A percentile compares a stretch with the other conserved stretches of the same genome.
phyloP scores from a whole-genome alignment of 2,797 vertebrate species.

The Hyperoplus lanceolatus region DNA sequence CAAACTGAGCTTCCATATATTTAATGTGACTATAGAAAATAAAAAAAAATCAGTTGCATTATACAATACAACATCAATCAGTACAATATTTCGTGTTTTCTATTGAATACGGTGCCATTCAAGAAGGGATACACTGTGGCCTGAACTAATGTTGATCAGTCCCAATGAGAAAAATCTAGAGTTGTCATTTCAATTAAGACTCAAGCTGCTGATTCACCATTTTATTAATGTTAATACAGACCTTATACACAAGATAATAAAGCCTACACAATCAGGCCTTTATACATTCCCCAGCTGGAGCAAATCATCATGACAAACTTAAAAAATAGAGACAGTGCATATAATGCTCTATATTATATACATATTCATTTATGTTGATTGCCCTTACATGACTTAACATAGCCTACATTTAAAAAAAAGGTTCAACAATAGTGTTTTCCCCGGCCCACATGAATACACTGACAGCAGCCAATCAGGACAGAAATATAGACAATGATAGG shows the following conservation, averaged over 20 bases:
- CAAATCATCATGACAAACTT: conserved; percentile 51
- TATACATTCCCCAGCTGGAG: conserved; percentile 60
- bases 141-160: no score
- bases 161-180: not conserved
- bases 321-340: conserved; percentile 73
- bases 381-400: conserved; percentile 60
- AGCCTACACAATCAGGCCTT: conserved; percentile 64
- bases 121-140: no score
- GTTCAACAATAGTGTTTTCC: conserved; percentile 30
- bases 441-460: conserved; percentile 33
- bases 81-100: no score
- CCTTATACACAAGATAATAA: conserved; percentile 49
- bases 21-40: no score
- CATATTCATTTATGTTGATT: conserved; percentile 76
- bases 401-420: conserved; percentile 3
- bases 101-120: no score
- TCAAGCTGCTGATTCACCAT: conserved; percentile 21
- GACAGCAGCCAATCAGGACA: conserved; percentile 35
- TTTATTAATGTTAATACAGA: conserved; percentile 72
- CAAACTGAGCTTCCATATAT: no score
- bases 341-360: conserved; percentile 64
- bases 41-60: no score
- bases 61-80: no score
- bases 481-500: conserved; percentile 3
- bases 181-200: conserved; percentile 15